phyloP scores from a whole-genome alignment of 1,140 invertebrate species.

The Uloborus diversus region DNA sequence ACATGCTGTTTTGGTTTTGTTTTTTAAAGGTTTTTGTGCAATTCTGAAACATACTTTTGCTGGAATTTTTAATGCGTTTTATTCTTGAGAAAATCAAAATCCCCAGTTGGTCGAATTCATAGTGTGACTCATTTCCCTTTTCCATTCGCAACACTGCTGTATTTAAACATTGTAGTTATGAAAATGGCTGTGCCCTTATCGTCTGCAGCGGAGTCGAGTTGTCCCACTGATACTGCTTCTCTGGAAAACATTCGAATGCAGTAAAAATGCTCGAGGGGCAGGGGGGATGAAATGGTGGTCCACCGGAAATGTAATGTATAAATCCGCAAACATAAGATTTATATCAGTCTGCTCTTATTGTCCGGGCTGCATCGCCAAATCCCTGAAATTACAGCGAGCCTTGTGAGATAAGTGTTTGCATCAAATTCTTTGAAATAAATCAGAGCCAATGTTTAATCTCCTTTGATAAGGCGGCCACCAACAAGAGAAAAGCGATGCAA shows the following conservation, averaged over 20 bases:
- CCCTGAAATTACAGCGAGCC: constrained; percentile 45
- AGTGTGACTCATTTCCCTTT: no score
- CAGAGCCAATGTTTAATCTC: constrained; percentile 48
- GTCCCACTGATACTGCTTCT: neutral
- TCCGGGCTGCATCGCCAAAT: constrained; percentile 37
- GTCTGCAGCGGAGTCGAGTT: neutral
- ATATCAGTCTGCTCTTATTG: constrained; percentile 45
- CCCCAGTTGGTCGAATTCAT: no score
- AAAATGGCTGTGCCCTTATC: no score
- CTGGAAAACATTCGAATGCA: no score
- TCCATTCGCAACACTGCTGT: no score
- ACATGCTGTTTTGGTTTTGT: no score
- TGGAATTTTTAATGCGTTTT: no score
- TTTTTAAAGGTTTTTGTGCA: no score
- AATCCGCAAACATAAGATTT: constrained; percentile 48
- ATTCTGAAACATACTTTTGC: no score
- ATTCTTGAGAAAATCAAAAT: no score
- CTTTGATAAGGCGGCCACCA: constrained; percentile 25
- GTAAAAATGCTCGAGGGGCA: neutral
- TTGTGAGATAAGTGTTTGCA: constrained; percentile 43
- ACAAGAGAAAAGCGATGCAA: constrained; percentile 10
- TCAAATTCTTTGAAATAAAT: constrained; percentile 50
- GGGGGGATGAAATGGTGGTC: neutral
- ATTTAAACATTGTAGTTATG: no score
- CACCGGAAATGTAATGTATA: constrained; percentile 41